phyloP scores from a whole-genome alignment of 2,888 invertebrate species.

The Drosophila crucigera region DNA sequence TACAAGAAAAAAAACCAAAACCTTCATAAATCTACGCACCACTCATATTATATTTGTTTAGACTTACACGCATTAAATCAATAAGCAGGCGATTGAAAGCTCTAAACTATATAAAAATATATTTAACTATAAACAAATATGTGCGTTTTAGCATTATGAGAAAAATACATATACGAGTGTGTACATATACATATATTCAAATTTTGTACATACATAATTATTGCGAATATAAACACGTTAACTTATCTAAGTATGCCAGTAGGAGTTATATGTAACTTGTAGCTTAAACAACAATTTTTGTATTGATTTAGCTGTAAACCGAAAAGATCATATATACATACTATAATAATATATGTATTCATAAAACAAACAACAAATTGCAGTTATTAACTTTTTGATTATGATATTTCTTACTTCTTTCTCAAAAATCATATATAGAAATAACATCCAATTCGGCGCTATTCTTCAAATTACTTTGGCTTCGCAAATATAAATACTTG shows the following conservation, averaged over 20 bases:
- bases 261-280: slow-evolving; percentile 51
- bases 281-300: slow-evolving; percentile 63
- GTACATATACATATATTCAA: slow-evolving; percentile 35
- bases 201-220: slow-evolving; percentile 59
- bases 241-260: slow-evolving; percentile 49
- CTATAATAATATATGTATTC: slow-evolving; percentile 44
- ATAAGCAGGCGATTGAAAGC: slow-evolving; percentile 32
- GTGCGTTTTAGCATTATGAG: slow-evolving; percentile 73
- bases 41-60: slow-evolving; percentile 41
- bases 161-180: slow-evolving; percentile 22
- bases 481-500: background rate
- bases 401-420: background rate
- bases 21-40: slow-evolving; percentile 34
- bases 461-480: slow-evolving; percentile 5
- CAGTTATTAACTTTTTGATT: background rate
- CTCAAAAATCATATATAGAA: background rate
- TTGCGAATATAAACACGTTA: slow-evolving; percentile 41
- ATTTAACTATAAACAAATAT: slow-evolving; percentile 26
- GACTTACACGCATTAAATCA: slow-evolving; percentile 28
- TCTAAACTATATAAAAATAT: slow-evolving; percentile 14
- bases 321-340: slow-evolving; percentile 46
- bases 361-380: slow-evolving; percentile 28
- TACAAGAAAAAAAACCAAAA: background rate
- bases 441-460: background rate
- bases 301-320: slow-evolving; percentile 67